Conservation (phyloP, 2,797 vertebrate genomes). For the Mormyrus proboscirostris region DNA sequence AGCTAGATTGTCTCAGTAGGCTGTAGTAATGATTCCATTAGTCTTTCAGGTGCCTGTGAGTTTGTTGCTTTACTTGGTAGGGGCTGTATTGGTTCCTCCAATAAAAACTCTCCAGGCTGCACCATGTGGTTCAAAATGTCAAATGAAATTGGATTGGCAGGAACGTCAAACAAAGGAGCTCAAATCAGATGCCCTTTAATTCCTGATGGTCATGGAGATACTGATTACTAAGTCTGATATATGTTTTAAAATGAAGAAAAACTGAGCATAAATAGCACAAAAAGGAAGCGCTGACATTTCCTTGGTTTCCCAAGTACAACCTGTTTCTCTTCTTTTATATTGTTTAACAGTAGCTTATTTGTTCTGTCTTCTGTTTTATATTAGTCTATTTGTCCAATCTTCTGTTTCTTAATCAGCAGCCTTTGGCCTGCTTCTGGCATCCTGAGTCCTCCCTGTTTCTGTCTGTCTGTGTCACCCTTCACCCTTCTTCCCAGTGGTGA, state of each 20-base stretch:
- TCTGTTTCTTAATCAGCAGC: constrained; percentile 4
- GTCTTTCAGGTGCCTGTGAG: background rate
- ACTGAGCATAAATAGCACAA: background rate
- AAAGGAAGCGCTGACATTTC: background rate
- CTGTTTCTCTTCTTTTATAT: background rate
- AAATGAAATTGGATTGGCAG: background rate
- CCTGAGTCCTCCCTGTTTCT: background rate
- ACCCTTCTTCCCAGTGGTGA: background rate
- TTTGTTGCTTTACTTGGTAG: background rate
- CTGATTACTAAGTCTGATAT: background rate
- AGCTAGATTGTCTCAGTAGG: background rate
- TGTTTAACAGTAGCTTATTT: background rate
- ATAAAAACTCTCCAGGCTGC: background rate
- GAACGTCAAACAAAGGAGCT: background rate
- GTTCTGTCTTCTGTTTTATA: background rate
- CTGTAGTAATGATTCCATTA: background rate
- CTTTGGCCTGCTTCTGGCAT: background rate
- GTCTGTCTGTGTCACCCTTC: background rate
- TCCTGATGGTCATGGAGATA: background rate
- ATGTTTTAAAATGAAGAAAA: background rate
- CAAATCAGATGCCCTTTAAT: background rate
- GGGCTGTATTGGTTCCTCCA: background rate
- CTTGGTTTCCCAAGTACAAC: background rate
- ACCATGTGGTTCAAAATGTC: background rate
- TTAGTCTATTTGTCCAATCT: background rate